Evolutionary conservation across 1,140 invertebrate genomes (phyloP).

Genomic region (Drosophila sp.): DNA sequence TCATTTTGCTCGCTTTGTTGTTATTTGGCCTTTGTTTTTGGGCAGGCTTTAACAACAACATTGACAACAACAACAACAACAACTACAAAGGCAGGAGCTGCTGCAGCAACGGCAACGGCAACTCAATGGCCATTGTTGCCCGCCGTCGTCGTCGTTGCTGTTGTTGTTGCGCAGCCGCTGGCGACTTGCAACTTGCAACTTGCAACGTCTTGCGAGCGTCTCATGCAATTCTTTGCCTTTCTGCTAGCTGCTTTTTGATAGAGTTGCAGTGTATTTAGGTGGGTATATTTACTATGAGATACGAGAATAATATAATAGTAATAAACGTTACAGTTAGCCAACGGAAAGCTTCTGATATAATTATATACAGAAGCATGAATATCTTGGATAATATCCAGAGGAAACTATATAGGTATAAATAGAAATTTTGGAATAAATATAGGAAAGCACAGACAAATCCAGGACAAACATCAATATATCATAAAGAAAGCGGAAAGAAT

Average conservation of each 20-base stretch:
- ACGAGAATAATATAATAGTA: not conserved
- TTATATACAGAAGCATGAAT: no score
- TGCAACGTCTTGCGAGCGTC: conserved; percentile 28
- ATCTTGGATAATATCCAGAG: no score
- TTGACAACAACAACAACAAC: conserved; percentile 27
- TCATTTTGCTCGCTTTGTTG: conserved; percentile 34
- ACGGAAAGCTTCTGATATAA: no score
- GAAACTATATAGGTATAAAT: no score
- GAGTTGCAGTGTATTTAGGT: conserved; percentile 46
- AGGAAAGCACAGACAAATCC: no score
- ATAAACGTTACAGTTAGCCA: no score
- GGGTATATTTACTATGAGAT: conserved; percentile 8
- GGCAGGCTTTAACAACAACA: conserved; percentile 62
- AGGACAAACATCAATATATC: no score
- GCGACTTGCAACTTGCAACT: conserved; percentile 52
- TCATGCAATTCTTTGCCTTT: conserved; percentile 55
- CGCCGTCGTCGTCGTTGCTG: conserved; percentile 29
- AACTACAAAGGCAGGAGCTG: conserved; percentile 39
- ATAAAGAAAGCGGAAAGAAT: no score
- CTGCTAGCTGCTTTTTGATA: conserved; percentile 71
- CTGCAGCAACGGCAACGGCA: conserved; percentile 60
- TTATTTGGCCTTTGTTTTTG: conserved; percentile 62
- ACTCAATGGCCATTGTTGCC: conserved; percentile 64
- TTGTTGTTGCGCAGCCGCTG: conserved; percentile 61
- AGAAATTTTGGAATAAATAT: no score